A percentile compares a stretch with the other conserved stretches of the same genome.
phyloP scores from a whole-genome alignment of 1,140 invertebrate species.

The Heliconius congener region DNA sequence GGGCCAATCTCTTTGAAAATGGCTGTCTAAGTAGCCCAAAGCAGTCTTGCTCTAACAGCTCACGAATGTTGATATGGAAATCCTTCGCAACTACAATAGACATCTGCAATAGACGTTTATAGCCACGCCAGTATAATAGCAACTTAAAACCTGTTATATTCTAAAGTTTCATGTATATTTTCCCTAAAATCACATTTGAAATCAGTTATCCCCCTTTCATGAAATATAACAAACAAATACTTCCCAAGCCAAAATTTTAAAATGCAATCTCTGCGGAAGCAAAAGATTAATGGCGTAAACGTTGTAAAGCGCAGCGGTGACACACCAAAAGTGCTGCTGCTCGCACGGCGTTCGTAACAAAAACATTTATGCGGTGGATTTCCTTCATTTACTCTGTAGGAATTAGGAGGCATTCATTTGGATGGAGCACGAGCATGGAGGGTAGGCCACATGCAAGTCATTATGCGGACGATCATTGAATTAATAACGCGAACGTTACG shows the following conservation, averaged over 20 bases:
- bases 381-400: conserved; percentile 63
- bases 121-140: not conserved
- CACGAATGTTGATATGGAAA: conserved; percentile 53
- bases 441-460: conserved; percentile 71
- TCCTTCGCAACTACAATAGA: conserved; percentile 17
- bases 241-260: conserved; percentile 69
- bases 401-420: conserved; percentile 69
- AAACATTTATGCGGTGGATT: conserved; percentile 61
- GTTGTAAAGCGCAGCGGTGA: conserved; percentile 62
- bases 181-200: not conserved
- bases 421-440: conserved; percentile 41
- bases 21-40: conserved; percentile 71
- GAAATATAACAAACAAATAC: conserved; percentile 68
- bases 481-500: conserved; percentile 63
- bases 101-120: not conserved
- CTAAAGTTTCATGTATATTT: not conserved
- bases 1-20: conserved; percentile 71
- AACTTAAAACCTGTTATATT: not conserved
- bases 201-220: not conserved
- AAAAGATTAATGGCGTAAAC: conserved; percentile 72
- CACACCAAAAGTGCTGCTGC: conserved; percentile 58
- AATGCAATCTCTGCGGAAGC: conserved; percentile 70
- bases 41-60: conserved; percentile 56
- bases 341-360: conserved; percentile 47
- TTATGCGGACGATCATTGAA: conserved; percentile 76